Conservation (phyloP, 1,140 invertebrate species). For the Trichonephila clavipes region DNA sequence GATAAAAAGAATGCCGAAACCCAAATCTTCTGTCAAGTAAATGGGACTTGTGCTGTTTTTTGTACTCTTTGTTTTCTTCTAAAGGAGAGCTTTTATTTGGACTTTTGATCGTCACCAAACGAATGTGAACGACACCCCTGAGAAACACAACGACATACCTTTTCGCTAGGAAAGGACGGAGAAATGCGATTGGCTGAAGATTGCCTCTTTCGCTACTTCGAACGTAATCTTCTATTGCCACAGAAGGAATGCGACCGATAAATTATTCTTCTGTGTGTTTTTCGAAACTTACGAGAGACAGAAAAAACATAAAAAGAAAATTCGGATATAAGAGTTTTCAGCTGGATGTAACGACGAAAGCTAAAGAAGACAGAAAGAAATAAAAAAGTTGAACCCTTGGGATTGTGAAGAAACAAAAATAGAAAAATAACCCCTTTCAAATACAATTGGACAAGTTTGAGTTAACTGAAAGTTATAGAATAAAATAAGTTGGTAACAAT, state of each 20-base stretch:
- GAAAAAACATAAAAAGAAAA: neutral
- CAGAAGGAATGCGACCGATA: slow-evolving; percentile 65
- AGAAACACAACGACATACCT: slow-evolving; percentile 58
- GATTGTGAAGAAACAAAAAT: neutral
- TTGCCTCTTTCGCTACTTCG: slow-evolving; percentile 33
- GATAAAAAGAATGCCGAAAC: slow-evolving; percentile 60
- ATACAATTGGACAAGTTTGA: neutral
- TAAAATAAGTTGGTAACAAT: neutral
- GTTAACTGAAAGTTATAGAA: slow-evolving; percentile 8
- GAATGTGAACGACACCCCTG: slow-evolving; percentile 54
- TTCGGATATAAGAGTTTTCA: slow-evolving; percentile 42
- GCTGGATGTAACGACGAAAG: neutral
- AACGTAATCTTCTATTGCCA: slow-evolving; percentile 48
- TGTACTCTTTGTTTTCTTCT: slow-evolving; percentile 38
- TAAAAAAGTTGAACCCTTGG: neutral
- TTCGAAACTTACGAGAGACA: slow-evolving; percentile 38
- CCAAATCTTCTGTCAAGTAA: slow-evolving; percentile 64
- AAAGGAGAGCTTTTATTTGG: slow-evolving; percentile 66
- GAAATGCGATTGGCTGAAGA: slow-evolving; percentile 67
- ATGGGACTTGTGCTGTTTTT: slow-evolving; percentile 46
- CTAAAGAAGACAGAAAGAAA: neutral
- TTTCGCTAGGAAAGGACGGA: slow-evolving; percentile 47
- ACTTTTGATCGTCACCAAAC: slow-evolving; percentile 53
- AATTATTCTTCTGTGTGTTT: slow-evolving; percentile 65
- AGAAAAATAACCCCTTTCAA: neutral